Evolutionary conservation across 2,888 invertebrate genomes (phyloP).

Genomic region (Nomada goodeniana): DNA sequence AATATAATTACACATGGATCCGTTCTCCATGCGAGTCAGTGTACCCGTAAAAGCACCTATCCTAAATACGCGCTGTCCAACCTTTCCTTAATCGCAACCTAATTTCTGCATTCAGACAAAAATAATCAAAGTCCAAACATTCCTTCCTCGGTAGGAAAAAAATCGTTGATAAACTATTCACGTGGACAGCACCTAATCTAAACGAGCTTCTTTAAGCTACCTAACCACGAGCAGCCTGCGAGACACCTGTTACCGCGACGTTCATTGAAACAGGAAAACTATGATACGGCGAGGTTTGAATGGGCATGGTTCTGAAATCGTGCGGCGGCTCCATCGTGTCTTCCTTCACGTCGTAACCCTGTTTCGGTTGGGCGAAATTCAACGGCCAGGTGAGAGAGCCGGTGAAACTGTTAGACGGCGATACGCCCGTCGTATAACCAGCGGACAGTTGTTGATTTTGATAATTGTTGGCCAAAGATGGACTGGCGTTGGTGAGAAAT

Average conservation of each 20-base stretch:
- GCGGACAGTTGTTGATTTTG: constrained; percentile 19
- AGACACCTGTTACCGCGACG: background rate
- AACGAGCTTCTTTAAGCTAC: background rate
- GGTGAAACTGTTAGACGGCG: constrained; percentile 7
- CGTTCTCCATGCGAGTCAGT: constrained; percentile 46
- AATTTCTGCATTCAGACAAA: too few relatives aligned
- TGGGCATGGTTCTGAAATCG: constrained; percentile 70
- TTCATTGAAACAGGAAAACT: constrained; percentile 4
- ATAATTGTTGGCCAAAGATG: background rate
- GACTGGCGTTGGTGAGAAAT: background rate
- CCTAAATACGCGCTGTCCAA: too few relatives aligned
- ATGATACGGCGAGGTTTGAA: constrained; percentile 58
- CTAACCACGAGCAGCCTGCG: constrained; percentile 46
- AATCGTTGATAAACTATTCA: too few relatives aligned
- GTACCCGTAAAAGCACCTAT: background rate
- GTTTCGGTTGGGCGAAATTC: constrained; percentile 63
- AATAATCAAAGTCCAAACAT: too few relatives aligned
- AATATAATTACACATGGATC: constrained; percentile 47
- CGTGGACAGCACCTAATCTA: background rate
- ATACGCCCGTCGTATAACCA: background rate
- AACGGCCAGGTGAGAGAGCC: constrained; percentile 37
- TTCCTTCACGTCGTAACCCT: constrained; percentile 77
- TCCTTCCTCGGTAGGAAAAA: too few relatives aligned
- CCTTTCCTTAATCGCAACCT: too few relatives aligned
- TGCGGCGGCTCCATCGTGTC: constrained; percentile 71